Evolutionary conservation across 2,797 vertebrate species (phyloP).

Genomic region (Ctenochaetus hawaiiensis): DNA sequence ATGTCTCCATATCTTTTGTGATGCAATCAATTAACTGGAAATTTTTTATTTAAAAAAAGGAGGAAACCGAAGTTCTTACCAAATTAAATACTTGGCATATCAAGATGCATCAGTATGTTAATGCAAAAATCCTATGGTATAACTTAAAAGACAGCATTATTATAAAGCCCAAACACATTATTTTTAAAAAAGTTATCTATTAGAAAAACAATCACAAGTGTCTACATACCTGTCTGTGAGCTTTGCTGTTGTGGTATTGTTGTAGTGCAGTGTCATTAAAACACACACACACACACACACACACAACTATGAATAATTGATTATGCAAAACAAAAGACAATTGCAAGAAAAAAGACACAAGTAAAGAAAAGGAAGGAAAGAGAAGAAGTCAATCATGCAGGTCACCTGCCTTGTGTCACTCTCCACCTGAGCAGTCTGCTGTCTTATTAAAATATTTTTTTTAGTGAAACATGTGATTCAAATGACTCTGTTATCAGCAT

Average conservation of each 20-base stretch:
- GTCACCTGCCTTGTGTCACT: not conserved
- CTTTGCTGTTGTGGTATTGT: not conserved
- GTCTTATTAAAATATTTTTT: not conserved
- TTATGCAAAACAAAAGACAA: not conserved
- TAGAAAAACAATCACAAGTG: no score
- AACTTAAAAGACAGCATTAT: not conserved
- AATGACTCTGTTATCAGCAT: not conserved
- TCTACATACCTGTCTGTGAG: not conserved
- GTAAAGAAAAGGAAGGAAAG: not conserved
- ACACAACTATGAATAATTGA: not conserved
- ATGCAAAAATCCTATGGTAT: not conserved
- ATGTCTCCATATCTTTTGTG: not conserved
- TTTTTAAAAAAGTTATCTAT: not conserved
- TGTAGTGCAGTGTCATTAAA: not conserved
- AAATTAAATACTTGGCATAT: not conserved
- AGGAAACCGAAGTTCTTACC: no score
- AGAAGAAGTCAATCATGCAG: not conserved
- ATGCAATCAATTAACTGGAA: not conserved
- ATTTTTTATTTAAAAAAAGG: not conserved
- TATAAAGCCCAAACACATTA: not conserved
- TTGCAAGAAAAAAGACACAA: no score
- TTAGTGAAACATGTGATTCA: not conserved
- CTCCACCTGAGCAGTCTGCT: not conserved
- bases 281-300: no score
- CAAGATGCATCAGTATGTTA: not conserved